These are phyloP conservation scores for Oegoconia quadripuncta DNA, from an alignment of 2,888 invertebrate species.

Conservation along the genomic window DNA sequence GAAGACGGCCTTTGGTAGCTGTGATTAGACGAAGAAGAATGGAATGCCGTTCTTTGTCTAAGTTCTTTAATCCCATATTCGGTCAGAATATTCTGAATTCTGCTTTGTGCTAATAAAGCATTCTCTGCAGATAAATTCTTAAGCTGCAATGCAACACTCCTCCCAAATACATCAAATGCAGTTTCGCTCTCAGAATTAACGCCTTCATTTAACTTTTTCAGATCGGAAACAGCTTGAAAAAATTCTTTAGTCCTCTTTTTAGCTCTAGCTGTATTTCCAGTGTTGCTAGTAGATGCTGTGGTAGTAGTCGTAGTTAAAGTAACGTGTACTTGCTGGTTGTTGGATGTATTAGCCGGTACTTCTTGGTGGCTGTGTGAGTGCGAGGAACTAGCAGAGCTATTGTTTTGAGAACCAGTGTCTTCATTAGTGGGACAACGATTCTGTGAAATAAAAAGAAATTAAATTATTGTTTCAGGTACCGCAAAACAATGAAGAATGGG, in stretches of 20 bases:
- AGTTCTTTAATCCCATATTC: conserved; percentile 5
- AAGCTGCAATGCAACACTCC: conserved; percentile 13
- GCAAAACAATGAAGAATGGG: background rate
- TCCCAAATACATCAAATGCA: conserved; percentile 8
- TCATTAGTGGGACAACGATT: background rate
- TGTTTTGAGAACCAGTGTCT: background rate
- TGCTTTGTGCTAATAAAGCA: conserved; percentile 13
- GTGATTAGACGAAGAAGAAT: conserved; percentile 9
- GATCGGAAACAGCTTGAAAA: conserved; percentile 4
- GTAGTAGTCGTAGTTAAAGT: background rate
- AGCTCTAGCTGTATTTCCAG: conserved; percentile 2
- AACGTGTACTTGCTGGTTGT: background rate
- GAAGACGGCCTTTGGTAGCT: conserved; percentile 9
- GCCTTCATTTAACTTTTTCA: background rate
- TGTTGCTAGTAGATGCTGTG: background rate
- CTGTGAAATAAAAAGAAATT: background rate
- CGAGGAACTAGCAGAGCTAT: no score
- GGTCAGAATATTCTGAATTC: conserved; percentile 14
- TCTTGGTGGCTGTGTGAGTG: no score
- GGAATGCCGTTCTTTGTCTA: conserved; percentile 11
- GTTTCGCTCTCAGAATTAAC: conserved; percentile 7
- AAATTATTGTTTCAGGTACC: background rate
- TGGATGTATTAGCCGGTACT: no score
- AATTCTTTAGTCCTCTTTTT: conserved; percentile 8
- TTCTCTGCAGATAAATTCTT: conserved; percentile 8